A percentile compares a stretch with the other conserved stretches of the same genome.
Evolutionary conservation across 2,113 vertebrate species (phyloP).

Genomic region (Leptodactylus fuscus): DNA sequence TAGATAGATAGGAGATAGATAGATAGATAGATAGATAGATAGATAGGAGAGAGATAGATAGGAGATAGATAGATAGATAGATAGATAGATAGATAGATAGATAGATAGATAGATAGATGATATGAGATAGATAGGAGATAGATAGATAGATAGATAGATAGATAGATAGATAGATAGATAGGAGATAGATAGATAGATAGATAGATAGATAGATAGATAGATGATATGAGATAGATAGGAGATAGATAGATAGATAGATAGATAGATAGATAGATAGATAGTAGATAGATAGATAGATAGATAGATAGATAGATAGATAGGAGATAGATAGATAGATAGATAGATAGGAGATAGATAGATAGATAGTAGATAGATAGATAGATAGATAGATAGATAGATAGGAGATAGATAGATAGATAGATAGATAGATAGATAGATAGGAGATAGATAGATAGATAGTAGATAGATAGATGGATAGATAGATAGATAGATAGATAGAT

Average conservation of each 20-base stretch:
- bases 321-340: not conserved
- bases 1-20: too few species aligned
- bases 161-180: not conserved
- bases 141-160: too few species aligned
- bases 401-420: not conserved
- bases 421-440: slow-evolving; percentile 7
- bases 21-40: too few species aligned
- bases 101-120: too few species aligned
- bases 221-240: not conserved
- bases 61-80: too few species aligned
- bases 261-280: not conserved
- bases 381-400: slow-evolving; percentile 1
- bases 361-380: not conserved
- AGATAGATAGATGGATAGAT: slow-evolving; percentile 4
- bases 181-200: not conserved
- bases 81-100: too few species aligned
- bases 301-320: not conserved
- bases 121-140: too few species aligned
- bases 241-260: slow-evolving; percentile 1
- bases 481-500: slow-evolving; percentile 3
- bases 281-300: not conserved
- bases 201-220: not conserved
- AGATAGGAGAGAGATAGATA: too few species aligned
- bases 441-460: slow-evolving; percentile 16
- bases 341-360: slow-evolving; percentile 7